phyloP scores from a whole-genome alignment of 1,140 invertebrate genomes.

The Centruroides vittatus region DNA sequence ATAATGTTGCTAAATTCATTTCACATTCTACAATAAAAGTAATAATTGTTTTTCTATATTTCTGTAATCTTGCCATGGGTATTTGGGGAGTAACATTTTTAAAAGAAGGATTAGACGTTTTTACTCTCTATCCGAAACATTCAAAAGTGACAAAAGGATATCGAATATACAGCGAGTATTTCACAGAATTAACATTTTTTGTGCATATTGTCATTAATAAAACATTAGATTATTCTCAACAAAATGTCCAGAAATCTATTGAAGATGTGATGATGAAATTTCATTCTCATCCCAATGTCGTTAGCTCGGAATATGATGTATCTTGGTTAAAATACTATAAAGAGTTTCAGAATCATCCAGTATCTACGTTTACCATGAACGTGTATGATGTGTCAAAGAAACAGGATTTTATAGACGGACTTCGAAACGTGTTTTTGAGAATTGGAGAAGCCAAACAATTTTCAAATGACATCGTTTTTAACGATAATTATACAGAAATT shows the following conservation, averaged over 20 bases:
- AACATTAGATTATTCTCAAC: constrained; percentile 68
- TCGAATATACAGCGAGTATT: constrained; percentile 71
- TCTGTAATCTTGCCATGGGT: constrained; percentile 62
- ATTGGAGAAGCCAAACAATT: constrained; percentile 39
- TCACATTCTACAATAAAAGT: constrained; percentile 60
- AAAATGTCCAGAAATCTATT: constrained; percentile 53
- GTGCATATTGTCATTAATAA: constrained; percentile 74
- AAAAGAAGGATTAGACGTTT: constrained; percentile 71
- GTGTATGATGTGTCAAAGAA: constrained; percentile 59
- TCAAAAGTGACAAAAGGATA: constrained; percentile 84
- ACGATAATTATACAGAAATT: constrained; percentile 54
- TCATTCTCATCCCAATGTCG: constrained; percentile 64
- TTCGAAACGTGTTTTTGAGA: constrained; percentile 43
- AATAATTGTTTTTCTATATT: constrained; percentile 59
- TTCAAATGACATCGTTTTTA: constrained; percentile 69
- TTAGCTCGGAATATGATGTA: constrained; percentile 53
- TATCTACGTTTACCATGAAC: constrained; percentile 42
- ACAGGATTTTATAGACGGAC: constrained; percentile 51
- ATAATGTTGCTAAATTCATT: constrained; percentile 56
- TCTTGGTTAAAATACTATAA: constrained; percentile 78
- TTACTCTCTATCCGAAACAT: constrained; percentile 67
- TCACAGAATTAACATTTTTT: constrained; percentile 75
- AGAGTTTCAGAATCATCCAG: constrained; percentile 53
- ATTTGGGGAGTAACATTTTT: constrained; percentile 74
- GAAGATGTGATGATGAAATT: constrained; percentile 62